Percentiles rank a stretch among this genome's conserved stretches.
Evolutionary conservation across 2,797 vertebrate genomes (phyloP).

Genomic region (Poecile montanus): DNA sequence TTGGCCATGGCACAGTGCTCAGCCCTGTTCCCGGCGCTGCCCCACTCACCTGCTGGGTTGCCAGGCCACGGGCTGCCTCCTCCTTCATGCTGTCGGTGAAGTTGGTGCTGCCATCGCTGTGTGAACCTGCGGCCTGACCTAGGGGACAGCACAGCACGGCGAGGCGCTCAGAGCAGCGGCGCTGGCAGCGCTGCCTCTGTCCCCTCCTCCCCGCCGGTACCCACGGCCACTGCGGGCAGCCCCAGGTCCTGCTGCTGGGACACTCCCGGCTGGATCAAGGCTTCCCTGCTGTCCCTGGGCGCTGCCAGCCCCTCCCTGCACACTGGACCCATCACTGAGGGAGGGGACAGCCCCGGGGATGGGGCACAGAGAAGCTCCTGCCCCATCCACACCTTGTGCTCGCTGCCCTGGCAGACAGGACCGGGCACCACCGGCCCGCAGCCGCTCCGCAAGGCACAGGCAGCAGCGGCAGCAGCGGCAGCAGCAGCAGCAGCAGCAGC

Average conservation of each 20-base stretch:
- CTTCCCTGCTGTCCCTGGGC: too few species aligned
- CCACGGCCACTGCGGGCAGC: background rate
- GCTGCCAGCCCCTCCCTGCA: background rate
- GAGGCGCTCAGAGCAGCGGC: background rate
- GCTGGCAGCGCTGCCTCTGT: background rate
- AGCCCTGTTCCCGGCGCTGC: fast-evolving
- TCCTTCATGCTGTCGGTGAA: slow-evolving; percentile 78
- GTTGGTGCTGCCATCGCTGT: slow-evolving; percentile 69
- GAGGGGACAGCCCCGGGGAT: background rate
- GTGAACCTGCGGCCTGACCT: slow-evolving; percentile 59
- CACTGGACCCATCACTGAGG: background rate
- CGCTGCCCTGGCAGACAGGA: background rate
- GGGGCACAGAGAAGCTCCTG: background rate
- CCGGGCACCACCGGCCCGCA: fast-evolving
- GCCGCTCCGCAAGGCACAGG: background rate
- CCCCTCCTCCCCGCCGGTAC: background rate
- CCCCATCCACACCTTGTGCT: too few species aligned
- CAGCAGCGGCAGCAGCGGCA: too few species aligned
- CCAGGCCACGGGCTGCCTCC: slow-evolving; percentile 64
- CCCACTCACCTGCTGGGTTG: slow-evolving; percentile 67
- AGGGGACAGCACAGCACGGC: slow-evolving; percentile 20
- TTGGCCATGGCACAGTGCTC: fast-evolving
- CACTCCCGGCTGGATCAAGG: background rate
- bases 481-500: too few species aligned
- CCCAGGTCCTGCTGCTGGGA: fast-evolving